Evolutionary conservation across 2,888 invertebrate species (phyloP), one percentile per base, ranked within the genome.

Genomic region (Pseudococcus viburni): DNA sequence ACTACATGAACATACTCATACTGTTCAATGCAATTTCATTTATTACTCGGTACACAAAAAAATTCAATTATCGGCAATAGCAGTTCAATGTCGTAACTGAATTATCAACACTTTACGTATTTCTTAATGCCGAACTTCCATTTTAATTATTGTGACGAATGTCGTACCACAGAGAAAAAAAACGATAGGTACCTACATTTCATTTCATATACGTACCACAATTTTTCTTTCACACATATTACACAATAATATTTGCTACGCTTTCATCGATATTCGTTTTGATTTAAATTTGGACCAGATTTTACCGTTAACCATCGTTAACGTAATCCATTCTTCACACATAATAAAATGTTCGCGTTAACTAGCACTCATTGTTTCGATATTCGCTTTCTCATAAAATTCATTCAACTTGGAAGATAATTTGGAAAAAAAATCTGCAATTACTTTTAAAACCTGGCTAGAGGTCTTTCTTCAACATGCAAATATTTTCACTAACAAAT

Each of bases 221-320:
- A 80, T 80, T 80, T 80, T 80, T 46, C 42, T 26, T 73, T 19
- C 42, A 39, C n/a, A 5, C n/a, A n/a, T 46, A 83, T 83, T 46
- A 83, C 46, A 33, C 46, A 83, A 83, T 42, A 83, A 46, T 42
- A 83, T 83, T 83, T 83, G 80, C 15, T 83, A 83, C 80, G 80
- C 80, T 83, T 83, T 83, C 80, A 83, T 83, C 80, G 80, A 83
- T 46, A 83, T 83, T 83, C 80, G 46, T 33, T 46, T 83, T 42
- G 33, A 83, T 83, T 73, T 33, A 83, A 19, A 83, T 83, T 83
- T 83, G 80, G 46, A 42, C 80, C 46, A 83, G 80, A 83, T 83
- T 83, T 33, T 33, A 83, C 46, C 46, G 80, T 83, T 83, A 39
- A 33, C 19, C 80, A 42, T 83, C 46, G 17, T 83, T 83, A 83